A percentile compares a stretch with the other conserved stretches of the same genome.
Evolutionary conservation across 2,888 invertebrate species (phyloP).

Genomic region (Aproaerema taeniolella): DNA sequence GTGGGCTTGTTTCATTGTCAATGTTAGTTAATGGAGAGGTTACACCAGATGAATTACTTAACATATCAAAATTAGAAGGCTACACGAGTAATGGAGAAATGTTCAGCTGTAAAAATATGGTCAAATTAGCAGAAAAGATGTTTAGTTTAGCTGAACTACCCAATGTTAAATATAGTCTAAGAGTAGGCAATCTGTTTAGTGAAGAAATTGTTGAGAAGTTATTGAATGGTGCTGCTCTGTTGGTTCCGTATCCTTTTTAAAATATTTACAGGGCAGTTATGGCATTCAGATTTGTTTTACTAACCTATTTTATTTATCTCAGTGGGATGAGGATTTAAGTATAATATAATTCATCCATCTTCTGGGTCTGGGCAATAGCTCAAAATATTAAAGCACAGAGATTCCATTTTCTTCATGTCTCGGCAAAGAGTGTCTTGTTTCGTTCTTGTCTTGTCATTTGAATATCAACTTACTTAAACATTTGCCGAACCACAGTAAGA

Average conservation of each 20-base stretch:
- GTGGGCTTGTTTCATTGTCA: constrained; percentile 91
- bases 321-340: too few species aligned
- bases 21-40: constrained; percentile 83
- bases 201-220: constrained; percentile 69
- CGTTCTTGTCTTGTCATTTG: too few species aligned
- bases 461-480: too few species aligned
- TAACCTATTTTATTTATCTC: too few species aligned
- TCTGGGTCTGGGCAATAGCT: too few species aligned
- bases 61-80: constrained; percentile 78
- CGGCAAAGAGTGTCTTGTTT: too few species aligned
- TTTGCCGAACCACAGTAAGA: too few species aligned
- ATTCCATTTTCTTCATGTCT: too few species aligned
- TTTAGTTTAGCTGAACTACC: constrained; percentile 61
- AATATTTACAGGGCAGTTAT: not conserved
- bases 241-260: constrained; percentile 81
- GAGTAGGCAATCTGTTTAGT: constrained; percentile 60
- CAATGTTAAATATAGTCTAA: constrained; percentile 51
- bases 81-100: constrained; percentile 93
- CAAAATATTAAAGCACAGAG: too few species aligned
- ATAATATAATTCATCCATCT: too few species aligned
- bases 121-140: constrained; percentile 76
- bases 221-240: constrained; percentile 73
- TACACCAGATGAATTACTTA: constrained; percentile 76
- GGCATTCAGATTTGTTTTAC: too few species aligned
- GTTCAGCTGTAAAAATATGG: constrained; percentile 86